These are phyloP conservation scores for Alloscopus bannaensis DNA, from an alignment of 2,888 invertebrate genomes.

Conservation along the genomic window DNA sequence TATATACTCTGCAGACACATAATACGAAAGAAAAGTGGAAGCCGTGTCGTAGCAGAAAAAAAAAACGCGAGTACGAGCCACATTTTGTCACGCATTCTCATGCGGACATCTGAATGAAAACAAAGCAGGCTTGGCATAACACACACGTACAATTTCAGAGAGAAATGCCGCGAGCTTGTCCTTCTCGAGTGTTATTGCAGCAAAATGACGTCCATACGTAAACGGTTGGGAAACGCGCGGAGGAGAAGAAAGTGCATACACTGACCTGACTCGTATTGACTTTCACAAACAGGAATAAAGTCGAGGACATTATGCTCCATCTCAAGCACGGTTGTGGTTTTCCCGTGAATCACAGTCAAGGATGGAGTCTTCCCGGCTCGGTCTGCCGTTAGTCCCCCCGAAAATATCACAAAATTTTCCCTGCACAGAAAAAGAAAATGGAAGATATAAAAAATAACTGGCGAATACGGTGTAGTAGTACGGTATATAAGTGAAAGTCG, in stretches of 20 bases:
- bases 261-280: conserved; percentile 92
- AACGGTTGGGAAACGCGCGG: not conserved
- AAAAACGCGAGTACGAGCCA: too few relatives aligned
- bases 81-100: not conserved
- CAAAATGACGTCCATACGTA: too few relatives aligned
- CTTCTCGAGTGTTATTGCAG: not conserved
- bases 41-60: too few relatives aligned
- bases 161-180: too few relatives aligned
- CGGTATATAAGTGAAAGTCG: too few relatives aligned
- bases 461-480: too few relatives aligned
- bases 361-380: conserved; percentile 92
- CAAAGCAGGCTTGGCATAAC: too few relatives aligned
- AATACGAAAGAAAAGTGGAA: too few relatives aligned
- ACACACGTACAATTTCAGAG: too few relatives aligned
- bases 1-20: too few relatives aligned
- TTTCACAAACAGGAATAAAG: conserved; percentile 96
- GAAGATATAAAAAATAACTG: too few relatives aligned
- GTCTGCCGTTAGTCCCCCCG: conserved; percentile 95
- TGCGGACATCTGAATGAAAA: not conserved
- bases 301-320: conserved; percentile 99
- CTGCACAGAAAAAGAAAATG: conserved; percentile 77
- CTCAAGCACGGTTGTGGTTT: conserved; percentile 97
- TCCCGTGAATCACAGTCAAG: conserved; percentile 89
- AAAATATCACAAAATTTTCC: conserved; percentile 96
- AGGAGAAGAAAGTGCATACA: not conserved